Percentiles rank a stretch among this genome's conserved stretches.
Evolutionary conservation across 1,140 invertebrate species (phyloP).

Genomic region (Eumaeus atala): DNA sequence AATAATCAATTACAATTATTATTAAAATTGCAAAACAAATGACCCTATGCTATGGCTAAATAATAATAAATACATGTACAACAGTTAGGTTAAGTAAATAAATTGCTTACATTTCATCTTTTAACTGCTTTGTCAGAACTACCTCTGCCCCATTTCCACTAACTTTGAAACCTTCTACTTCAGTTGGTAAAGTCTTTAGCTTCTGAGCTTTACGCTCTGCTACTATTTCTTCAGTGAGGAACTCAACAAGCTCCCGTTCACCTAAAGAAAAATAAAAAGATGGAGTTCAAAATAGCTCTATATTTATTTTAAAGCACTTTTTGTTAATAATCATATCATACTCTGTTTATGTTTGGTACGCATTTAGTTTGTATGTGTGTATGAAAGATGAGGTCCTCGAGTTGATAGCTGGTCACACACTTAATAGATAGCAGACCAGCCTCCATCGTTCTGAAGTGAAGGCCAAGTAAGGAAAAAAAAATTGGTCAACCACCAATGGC

Average conservation of each 20-base stretch:
- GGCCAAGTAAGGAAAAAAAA: no score
- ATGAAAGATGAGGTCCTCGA: no score
- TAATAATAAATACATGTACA: not conserved
- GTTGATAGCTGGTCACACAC: no score
- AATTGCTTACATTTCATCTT: slow-evolving; percentile 82
- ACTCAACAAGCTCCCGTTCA: slow-evolving; percentile 90
- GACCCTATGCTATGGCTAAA: not conserved
- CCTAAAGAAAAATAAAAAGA: slow-evolving; percentile 76
- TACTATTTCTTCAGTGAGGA: slow-evolving; percentile 90
- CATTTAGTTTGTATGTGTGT: not conserved
- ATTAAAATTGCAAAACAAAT: no score
- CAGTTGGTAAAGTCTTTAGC: slow-evolving; percentile 81
- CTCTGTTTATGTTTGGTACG: not conserved
- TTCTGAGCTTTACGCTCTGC: slow-evolving; percentile 89
- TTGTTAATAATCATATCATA: not conserved
- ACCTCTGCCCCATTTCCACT: slow-evolving; percentile 86
- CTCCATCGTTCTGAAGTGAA: no score
- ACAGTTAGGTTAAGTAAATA: not conserved
- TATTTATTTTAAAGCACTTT: not conserved
- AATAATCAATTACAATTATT: no score
- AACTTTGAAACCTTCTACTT: slow-evolving; percentile 86
- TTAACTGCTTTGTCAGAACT: slow-evolving; percentile 81
- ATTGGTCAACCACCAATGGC: no score
- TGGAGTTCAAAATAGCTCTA: slow-evolving; percentile 8
- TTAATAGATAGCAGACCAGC: no score